These are phyloP conservation scores for Gonioctena quinquepunctata DNA, from an alignment of 1,140 invertebrate genomes.

Conservation along the genomic window DNA sequence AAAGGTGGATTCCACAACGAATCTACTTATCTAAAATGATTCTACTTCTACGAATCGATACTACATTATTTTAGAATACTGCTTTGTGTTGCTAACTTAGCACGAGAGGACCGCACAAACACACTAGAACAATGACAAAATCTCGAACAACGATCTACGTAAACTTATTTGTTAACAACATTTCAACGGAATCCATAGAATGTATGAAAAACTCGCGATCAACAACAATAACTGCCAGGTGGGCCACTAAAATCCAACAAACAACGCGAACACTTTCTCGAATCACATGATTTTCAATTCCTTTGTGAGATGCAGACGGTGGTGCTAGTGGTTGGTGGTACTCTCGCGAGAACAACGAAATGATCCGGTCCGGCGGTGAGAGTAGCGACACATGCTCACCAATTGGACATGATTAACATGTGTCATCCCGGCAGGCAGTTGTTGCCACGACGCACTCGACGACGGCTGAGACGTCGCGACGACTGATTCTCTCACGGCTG, in stretches of 20 bases:
- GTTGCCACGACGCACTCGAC: conserved; percentile 12
- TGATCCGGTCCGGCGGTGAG: background rate
- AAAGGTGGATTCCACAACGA: background rate
- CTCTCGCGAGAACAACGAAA: background rate
- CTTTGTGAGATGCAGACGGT: background rate
- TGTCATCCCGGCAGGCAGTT: conserved; percentile 18
- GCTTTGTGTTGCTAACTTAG: conserved; percentile 19
- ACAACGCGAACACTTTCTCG: background rate
- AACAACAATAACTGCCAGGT: background rate
- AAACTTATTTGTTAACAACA: background rate
- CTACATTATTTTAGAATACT: conserved; percentile 34
- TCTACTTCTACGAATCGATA: conserved; percentile 5
- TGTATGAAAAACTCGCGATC: background rate
- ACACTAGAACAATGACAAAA: background rate
- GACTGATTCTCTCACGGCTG: conserved; percentile 23
- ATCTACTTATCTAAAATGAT: background rate
- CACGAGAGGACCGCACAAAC: background rate
- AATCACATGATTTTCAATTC: background rate
- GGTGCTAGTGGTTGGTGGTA: no score
- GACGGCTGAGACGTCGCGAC: conserved; percentile 25
- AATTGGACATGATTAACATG: conserved; percentile 30
- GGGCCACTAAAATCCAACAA: no score
- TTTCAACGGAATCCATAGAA: background rate
- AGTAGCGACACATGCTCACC: conserved; percentile 26
- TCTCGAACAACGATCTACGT: background rate